A percentile compares a stretch with the other conserved stretches of the same genome.
phyloP scores from a whole-genome alignment of 1,140 invertebrate genomes.

The Sipha flava region DNA sequence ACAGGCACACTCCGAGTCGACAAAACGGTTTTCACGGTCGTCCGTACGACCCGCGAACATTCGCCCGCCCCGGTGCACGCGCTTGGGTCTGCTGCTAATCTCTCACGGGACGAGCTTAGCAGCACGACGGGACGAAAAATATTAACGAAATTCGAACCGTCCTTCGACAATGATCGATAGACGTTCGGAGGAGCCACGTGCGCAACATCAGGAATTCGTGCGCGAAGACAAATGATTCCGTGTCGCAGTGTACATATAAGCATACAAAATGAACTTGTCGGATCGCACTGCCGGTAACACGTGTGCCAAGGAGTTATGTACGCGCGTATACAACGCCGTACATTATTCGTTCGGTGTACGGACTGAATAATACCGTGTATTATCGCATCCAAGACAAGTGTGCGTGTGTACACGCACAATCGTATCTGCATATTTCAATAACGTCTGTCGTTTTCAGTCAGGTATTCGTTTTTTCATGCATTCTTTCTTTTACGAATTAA shows the following conservation, averaged over 20 bases:
- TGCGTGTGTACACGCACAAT: neutral
- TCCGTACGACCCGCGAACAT: no score
- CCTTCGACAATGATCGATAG: no score
- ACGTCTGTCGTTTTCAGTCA: neutral
- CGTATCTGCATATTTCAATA: constrained; percentile 10
- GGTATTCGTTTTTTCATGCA: neutral
- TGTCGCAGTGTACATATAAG: no score
- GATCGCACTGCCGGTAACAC: neutral
- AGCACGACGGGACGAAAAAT: no score
- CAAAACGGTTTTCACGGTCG: no score
- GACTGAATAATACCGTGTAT: neutral
- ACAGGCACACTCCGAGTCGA: no score
- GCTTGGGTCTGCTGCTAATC: no score
- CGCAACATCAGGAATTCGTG: neutral
- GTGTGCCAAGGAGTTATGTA: neutral
- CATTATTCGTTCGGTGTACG: neutral
- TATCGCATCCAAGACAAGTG: neutral
- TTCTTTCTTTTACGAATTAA: constrained; percentile 12
- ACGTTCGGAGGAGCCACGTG: neutral
- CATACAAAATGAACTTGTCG: neutral
- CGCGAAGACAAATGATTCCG: neutral
- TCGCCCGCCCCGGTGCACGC: no score
- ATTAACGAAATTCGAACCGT: no score
- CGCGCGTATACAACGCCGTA: neutral
- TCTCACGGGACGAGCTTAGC: no score